Conservation (phyloP, 2,888 invertebrate genomes). For the Pandemis cinnamomeana region DNA sequence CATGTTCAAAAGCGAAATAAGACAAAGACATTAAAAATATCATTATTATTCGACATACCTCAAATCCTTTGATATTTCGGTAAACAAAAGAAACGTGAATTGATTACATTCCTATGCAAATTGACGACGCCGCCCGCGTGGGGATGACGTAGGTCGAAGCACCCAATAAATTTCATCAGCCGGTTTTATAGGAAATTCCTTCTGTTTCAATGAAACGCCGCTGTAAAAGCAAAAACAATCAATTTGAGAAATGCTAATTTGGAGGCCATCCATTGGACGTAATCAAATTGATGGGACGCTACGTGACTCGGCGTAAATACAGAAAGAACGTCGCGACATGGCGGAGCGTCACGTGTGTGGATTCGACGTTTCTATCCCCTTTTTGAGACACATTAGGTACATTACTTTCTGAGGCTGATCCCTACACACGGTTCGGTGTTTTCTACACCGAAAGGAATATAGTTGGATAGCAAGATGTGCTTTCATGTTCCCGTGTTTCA, state of each 20-base stretch:
- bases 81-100: conserved; percentile 58
- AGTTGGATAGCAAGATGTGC: conserved; percentile 25
- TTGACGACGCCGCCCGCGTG: conserved; percentile 50
- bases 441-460: background rate
- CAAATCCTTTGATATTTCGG: conserved; percentile 44
- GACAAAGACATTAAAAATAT: conserved; percentile 22
- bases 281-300: conserved; percentile 37
- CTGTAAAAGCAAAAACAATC: conserved; percentile 47
- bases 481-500: conserved; percentile 12
- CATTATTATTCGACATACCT: conserved; percentile 30
- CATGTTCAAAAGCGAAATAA: background rate
- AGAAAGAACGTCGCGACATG: conserved; percentile 16
- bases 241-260: conserved; percentile 43
- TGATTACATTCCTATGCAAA: conserved; percentile 68
- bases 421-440: conserved; percentile 1
- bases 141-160: conserved; percentile 56
- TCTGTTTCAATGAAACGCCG: conserved; percentile 53
- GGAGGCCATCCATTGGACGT: conserved; percentile 36
- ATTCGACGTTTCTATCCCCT: background rate
- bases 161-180: conserved; percentile 63
- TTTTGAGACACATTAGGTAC: conserved; percentile 16
- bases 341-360: conserved; percentile 3
- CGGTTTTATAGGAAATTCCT: conserved; percentile 61
- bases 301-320: conserved; percentile 32
- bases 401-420: conserved; percentile 10